Base-by-base conservation (phyloP, 1,140 invertebrate species). In the Lepidurus arcticus region DNA sequence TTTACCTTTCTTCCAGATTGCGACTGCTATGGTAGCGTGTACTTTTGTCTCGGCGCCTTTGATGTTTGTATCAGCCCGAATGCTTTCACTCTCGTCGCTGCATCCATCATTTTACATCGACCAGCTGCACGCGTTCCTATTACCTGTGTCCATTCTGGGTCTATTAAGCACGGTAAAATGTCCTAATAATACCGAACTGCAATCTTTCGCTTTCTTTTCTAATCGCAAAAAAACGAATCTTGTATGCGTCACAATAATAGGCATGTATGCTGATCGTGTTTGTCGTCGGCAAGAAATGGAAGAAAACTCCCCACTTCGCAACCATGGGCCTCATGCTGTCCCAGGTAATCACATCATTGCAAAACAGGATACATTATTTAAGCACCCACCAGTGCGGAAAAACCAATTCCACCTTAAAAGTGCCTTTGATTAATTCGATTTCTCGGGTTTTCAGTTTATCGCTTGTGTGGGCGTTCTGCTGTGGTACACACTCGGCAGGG, bases 51-150 rank as follows among this genome's bases (percentile, higher is more conserved):
- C 95, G 11, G 96, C 94, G 1, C 96, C 96, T 1, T 85, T 98
- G 73, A 98, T 97, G 92, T 97, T 97, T 84, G 89, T 97, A 45
- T 97, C 96, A 0, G 95, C 95, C 8, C 94, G 94, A 87, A 92
- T 98, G 88, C 93, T 97, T 79, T 90, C 90, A 11, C 87, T 95
- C 34, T 91, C 90, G 76, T 90, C 84, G 44, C 83, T 90, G 4
- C 87, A 89, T 81, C 90, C 91, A 1, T 80, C 85, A 11, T 88
- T 92, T 83, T 93, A 93, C 85, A 86, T 93, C 8, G 87, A 89
- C 77, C 88, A 95, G 80, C 83, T 97, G n/a, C 89, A 91, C 83
- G 84, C 86, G 24, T 96, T 94, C 82, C 90, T 92, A 2, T 91
- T 95, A 79, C 93, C 95, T 83, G 87, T 95, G 21, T 93, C 93